phyloP scores from a whole-genome alignment of 1,140 invertebrate species.

The Ceratitis capitata region DNA sequence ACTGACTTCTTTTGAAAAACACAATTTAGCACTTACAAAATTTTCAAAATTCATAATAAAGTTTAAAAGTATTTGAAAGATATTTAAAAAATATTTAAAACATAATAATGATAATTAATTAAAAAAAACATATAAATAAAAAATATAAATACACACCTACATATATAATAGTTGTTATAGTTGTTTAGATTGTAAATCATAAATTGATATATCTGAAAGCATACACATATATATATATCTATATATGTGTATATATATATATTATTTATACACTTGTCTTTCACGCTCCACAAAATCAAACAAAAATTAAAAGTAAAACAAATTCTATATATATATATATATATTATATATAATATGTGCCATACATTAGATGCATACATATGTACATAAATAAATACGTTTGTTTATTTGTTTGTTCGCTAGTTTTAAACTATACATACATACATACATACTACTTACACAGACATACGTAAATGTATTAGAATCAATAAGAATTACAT shows the following conservation, averaged over 20 bases:
- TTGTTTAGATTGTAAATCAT: constrained; percentile 18
- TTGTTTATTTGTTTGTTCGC: neutral
- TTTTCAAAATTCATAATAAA: neutral
- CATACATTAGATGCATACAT: no score
- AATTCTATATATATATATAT: neutral
- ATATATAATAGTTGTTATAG: constrained; percentile 27
- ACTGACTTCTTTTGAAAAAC: neutral
- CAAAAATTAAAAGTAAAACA: neutral
- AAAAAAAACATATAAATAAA: neutral
- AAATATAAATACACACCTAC: neutral
- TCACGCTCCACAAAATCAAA: neutral
- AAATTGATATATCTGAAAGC: neutral
- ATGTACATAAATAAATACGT: neutral
- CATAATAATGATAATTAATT: no score
- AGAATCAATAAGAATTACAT: neutral
- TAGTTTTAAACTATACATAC: neutral
- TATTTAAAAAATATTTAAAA: neutral
- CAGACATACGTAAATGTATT: neutral
- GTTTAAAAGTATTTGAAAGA: neutral
- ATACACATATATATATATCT: neutral
- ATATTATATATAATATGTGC: no score
- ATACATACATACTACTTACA: neutral
- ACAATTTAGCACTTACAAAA: neutral
- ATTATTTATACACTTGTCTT: constrained; percentile 22
- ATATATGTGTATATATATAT: neutral